Percentiles rank a stretch among this genome's conserved stretches.
These are phyloP conservation scores for Entosphenus tridentatus DNA, from an alignment of 2,113 vertebrate genomes.

Conservation along the genomic window DNA sequence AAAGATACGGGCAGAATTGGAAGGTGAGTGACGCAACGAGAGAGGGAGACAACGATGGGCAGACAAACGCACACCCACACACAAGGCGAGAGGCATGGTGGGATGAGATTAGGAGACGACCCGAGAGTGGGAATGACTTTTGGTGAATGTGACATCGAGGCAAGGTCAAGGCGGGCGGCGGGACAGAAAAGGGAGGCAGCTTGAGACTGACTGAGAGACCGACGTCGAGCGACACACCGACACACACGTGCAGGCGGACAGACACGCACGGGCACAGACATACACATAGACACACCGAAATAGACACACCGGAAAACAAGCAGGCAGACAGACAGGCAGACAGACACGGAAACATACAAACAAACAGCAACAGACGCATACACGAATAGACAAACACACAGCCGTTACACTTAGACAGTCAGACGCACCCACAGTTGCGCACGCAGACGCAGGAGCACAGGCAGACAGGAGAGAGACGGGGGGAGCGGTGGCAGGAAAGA, in stretches of 20 bases:
- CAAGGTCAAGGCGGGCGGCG: too few species aligned
- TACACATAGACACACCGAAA: too few species aligned
- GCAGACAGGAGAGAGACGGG: background rate
- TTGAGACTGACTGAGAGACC: too few species aligned
- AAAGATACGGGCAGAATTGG: background rate
- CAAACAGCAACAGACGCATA: background rate
- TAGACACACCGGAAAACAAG: background rate
- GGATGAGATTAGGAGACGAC: too few species aligned
- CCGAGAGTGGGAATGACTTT: too few species aligned
- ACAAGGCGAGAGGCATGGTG: background rate
- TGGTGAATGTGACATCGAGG: too few species aligned
- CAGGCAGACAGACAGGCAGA: background rate
- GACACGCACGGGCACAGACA: background rate
- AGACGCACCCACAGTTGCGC: background rate
- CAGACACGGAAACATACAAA: background rate
- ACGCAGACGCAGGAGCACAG: background rate
- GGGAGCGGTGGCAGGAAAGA: background rate
- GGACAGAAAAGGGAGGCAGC: too few species aligned
- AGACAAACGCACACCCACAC: background rate
- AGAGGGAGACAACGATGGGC: background rate
- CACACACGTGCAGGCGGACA: background rate
- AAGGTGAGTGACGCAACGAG: background rate
- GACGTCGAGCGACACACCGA: too few species aligned
- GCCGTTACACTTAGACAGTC: background rate
- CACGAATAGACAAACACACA: background rate